Percentiles rank a stretch among this genome's conserved stretches.
These are phyloP conservation scores for Latrodectus elegans DNA, from an alignment of 2,888 invertebrate genomes.

Conservation along the genomic window DNA sequence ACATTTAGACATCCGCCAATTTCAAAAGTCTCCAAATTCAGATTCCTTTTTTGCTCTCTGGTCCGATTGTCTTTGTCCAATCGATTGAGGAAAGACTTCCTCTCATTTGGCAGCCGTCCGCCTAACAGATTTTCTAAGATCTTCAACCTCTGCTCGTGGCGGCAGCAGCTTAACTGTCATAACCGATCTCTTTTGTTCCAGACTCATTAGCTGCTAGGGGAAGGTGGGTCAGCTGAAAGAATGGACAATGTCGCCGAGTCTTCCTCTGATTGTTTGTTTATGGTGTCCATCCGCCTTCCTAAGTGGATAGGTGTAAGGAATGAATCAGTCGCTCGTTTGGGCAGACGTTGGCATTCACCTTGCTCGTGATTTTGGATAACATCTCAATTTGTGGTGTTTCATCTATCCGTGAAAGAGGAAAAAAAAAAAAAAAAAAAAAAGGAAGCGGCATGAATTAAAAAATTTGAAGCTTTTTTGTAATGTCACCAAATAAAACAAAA, in stretches of 20 bases:
- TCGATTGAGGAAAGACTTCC: conserved; percentile 62
- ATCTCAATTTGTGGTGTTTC: too few relatives aligned
- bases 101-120: conserved; percentile 50
- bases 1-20: too few relatives aligned
- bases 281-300: conserved; percentile 30
- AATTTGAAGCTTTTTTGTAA: too few relatives aligned
- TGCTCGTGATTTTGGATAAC: not conserved
- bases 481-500: too few relatives aligned
- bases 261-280: conserved; percentile 64
- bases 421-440: too few relatives aligned
- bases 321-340: conserved; percentile 13
- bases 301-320: conserved; percentile 50
- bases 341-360: not conserved
- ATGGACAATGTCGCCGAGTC: conserved; percentile 54
- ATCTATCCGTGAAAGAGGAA: too few relatives aligned
- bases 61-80: conserved; percentile 60
- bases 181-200: conserved; percentile 57
- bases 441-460: too few relatives aligned
- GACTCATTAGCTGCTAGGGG: conserved; percentile 22
- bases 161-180: conserved; percentile 61
- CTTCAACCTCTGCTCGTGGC: conserved; percentile 20
- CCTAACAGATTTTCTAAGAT: conserved; percentile 58
- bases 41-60: too few relatives aligned
- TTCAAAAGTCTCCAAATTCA: too few relatives aligned
- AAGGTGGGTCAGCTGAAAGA: conserved; percentile 45